Conservation (phyloP, 2,888 invertebrate genomes). For the Panzeria rudis region DNA sequence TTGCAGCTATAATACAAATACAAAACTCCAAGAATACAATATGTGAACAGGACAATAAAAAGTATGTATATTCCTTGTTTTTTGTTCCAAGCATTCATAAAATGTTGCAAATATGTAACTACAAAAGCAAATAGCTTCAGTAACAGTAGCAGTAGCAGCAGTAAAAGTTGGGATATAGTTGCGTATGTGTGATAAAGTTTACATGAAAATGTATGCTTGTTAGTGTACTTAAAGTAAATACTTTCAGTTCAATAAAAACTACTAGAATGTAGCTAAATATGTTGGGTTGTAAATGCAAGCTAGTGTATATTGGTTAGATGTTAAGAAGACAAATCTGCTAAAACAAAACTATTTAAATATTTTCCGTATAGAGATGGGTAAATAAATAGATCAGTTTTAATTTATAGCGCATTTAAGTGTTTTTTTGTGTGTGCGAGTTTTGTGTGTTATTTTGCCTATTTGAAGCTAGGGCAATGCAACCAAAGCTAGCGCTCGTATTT, state of each 20-base stretch:
- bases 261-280: constrained; percentile 13
- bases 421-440: too few relatives aligned
- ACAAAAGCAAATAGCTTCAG: constrained; percentile 34
- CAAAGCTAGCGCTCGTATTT: too few relatives aligned
- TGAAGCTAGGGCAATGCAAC: too few relatives aligned
- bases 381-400: neutral
- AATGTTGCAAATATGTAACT: constrained; percentile 42
- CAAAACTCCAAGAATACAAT: constrained; percentile 24
- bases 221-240: constrained; percentile 33
- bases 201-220: constrained; percentile 11
- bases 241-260: constrained; percentile 64
- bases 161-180: constrained; percentile 27
- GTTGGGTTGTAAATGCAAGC: neutral
- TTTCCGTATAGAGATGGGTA: neutral
- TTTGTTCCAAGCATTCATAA: constrained; percentile 35
- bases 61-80: constrained; percentile 49
- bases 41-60: constrained; percentile 69
- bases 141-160: constrained; percentile 25
- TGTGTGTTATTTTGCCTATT: too few relatives aligned
- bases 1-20: constrained; percentile 41
- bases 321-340: constrained; percentile 39
- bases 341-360: constrained; percentile 53
- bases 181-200: constrained; percentile 18
- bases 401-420: too few relatives aligned
- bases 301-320: constrained; percentile 6